Evolutionary conservation across 2,888 invertebrate genomes (phyloP), one percentile per base, ranked within the genome.

Genomic region (Drosophila meridionalis): DNA sequence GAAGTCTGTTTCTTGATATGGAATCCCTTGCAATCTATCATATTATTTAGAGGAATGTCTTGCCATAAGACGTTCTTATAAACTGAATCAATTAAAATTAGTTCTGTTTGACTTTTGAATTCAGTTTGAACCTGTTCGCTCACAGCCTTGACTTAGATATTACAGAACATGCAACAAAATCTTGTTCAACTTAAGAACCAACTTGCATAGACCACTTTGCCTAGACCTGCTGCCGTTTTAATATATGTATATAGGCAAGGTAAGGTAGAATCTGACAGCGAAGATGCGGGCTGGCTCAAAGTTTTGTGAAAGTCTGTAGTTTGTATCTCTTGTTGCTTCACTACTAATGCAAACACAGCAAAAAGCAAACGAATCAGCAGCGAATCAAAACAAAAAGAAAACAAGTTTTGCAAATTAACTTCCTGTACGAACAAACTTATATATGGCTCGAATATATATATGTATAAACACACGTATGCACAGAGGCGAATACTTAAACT

Each of bases 401-500:
- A 78, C 68, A 76, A 76, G 78, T 80, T 77, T 78, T 60, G 69
- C 80, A 60, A 73, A 80, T 73, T 69, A 55, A 52, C 65, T 78
- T 78, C 78, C 80, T 80, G 76, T 80, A 60, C 52, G 65, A 61
- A 47, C 8, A 53, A 55, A 47, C 43, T 60, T n/a, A 6, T 43
- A 40, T 20, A 50, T 55, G 56, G 59, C 30, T 32, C 30, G 28
- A n/a, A 32, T 58, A 32, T 8, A 59, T 58, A 43, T 52, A 34
- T 50, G n/a, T 2, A 7, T 9, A 11, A 9, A 11, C 4, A 14
- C 12, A 11, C 14, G 30, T 30, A 20, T 45, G 30, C n/a, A 20
- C 12, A 53, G n/a, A 55, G 8, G 12, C 26, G 38, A 53, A 3
- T 55, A 20, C 40, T 8, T 28, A 9, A 40, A 40, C 55, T 56